phyloP scores from a whole-genome alignment of 1,140 invertebrate genomes.

The Drosophila azteca region DNA sequence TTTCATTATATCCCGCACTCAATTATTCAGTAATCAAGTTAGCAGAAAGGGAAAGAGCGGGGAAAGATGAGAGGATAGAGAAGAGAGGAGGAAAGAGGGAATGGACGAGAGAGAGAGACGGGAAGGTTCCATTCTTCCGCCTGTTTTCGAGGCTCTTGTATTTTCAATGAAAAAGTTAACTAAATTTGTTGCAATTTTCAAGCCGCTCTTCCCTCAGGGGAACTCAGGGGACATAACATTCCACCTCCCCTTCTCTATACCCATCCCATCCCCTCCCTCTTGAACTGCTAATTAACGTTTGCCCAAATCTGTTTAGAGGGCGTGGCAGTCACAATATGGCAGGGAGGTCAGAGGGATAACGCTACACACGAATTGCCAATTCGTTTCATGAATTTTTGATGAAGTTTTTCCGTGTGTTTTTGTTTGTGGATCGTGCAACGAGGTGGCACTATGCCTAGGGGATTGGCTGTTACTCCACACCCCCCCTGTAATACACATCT shows the following conservation, averaged over 20 bases:
- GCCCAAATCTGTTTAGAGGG: constrained; percentile 20
- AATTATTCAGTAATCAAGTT: constrained; percentile 81
- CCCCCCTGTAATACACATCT: no score
- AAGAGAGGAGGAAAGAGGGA: background rate
- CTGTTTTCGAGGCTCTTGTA: no score
- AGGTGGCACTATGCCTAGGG: constrained; percentile 1
- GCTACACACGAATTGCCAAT: constrained; percentile 38
- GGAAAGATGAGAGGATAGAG: background rate
- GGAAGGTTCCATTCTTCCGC: no score
- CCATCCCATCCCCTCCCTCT: background rate
- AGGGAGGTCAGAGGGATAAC: background rate
- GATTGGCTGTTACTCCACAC: constrained; percentile 16
- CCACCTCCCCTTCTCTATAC: no score
- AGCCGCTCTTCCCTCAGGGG: background rate
- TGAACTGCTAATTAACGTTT: constrained; percentile 65
- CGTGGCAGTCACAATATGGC: no score
- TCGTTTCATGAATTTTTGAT: constrained; percentile 40
- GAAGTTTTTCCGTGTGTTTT: constrained; percentile 14
- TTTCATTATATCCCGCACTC: constrained; percentile 79
- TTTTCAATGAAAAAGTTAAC: constrained; percentile 45
- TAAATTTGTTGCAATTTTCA: constrained; percentile 62
- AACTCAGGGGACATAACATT: background rate
- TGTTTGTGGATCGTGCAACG: constrained; percentile 7
- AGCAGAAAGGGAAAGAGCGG: background rate
- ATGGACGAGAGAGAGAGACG: background rate